Base-by-base conservation (phyloP, 2,113 vertebrate genomes). In the Tachysurus vachellii region DNA sequence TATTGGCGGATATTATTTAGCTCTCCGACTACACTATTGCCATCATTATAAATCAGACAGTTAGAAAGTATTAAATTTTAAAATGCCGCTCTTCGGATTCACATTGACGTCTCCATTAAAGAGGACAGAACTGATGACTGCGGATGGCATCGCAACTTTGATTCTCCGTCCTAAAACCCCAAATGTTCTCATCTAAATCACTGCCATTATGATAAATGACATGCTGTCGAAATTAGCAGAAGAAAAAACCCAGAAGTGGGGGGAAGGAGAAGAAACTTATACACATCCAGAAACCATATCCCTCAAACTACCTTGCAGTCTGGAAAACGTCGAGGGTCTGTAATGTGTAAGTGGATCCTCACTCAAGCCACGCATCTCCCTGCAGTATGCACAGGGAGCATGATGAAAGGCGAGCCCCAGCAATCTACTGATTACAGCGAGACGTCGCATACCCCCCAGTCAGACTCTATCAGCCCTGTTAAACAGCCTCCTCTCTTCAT, bases 1-100 rank as follows among this genome's bases (percentile, higher is more conserved):
- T 89, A 93, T 53, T 83, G 75, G 73, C 86, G 16, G 62, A 82
- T 59, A 62, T 53, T 88, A 91, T 91, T 89, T 90, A 91, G 91
- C 86, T 79, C 89, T 79, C 85, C 79, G 56, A 90, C 89, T 89
- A 92, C 85, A 88, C 91, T 87, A 84, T 56, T 66, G 85, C 89
- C 92, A 93, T 95, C 91, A 93, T 93, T 93, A 94, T 93, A 94
- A 94, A 95, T 95, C 94, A 95, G 89, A 90, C 91, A 86, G 91
- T 94, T 92, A 91, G 88, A 90, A 91, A 90, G 91, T 91, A 94
- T 94, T 93, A 88, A 92, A 94, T 83, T 93, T 94, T 95, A 93
- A 95, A 94, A 91, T 93, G 91, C 93, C 86, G 87, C 92, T 89
- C 89, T 83, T 89, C 86, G 88, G 91, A 93, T 93, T 93, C 87